phyloP scores from a whole-genome alignment of 2,797 vertebrate genomes.

The Trachurus trachurus region DNA sequence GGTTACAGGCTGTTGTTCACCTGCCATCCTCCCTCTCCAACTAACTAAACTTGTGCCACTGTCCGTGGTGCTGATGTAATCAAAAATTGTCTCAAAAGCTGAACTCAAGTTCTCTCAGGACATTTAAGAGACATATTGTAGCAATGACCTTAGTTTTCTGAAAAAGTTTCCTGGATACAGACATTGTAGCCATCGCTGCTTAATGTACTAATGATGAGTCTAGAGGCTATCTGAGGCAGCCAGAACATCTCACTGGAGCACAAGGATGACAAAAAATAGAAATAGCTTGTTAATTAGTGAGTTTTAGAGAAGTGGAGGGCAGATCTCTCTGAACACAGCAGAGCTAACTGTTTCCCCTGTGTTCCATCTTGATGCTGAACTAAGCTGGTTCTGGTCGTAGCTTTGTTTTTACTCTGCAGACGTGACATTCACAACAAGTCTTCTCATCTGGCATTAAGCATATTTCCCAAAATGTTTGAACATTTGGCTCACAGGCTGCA shows the following conservation, averaged over 20 bases:
- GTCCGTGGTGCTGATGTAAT: too few species aligned
- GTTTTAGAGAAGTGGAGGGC: background rate
- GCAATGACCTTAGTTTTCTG: too few species aligned
- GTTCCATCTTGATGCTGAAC: background rate
- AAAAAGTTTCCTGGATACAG: too few species aligned
- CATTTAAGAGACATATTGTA: too few species aligned
- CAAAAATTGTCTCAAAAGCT: too few species aligned
- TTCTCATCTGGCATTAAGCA: background rate
- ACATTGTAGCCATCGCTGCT: too few species aligned
- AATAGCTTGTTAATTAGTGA: background rate
- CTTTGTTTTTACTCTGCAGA: background rate
- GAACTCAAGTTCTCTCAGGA: too few species aligned
- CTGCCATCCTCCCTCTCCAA: too few species aligned
- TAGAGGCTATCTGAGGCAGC: background rate
- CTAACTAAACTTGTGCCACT: too few species aligned
- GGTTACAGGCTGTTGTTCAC: too few species aligned
- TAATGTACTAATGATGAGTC: background rate
- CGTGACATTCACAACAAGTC: background rate
- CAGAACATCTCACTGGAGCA: background rate
- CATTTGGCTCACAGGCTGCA: background rate
- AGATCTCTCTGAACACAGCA: background rate
- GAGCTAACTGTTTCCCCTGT: background rate
- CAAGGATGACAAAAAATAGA: background rate
- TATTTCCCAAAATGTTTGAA: background rate
- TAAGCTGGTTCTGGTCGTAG: background rate